phyloP scores from a whole-genome alignment of 2,797 vertebrate species.

The Helostoma temminkii region DNA sequence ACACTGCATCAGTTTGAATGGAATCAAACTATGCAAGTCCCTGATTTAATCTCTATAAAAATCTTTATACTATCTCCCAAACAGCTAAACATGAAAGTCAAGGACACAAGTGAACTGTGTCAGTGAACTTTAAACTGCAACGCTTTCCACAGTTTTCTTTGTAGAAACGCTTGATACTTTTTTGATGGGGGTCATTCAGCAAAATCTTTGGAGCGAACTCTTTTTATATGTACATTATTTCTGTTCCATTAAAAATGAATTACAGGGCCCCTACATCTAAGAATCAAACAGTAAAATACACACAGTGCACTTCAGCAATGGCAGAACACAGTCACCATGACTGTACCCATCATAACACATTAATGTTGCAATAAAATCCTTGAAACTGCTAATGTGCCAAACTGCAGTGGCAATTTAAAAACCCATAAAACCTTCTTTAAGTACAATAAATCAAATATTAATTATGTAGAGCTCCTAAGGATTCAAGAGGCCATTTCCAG shows the following conservation, averaged over 20 bases:
- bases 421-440: constrained; percentile 76
- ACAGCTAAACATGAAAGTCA: constrained; percentile 40
- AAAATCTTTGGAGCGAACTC: constrained; percentile 48
- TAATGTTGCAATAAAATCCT: constrained; percentile 80
- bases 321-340: constrained; percentile 69
- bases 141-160: constrained; percentile 18
- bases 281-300: constrained; percentile 63
- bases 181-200: constrained; percentile 39
- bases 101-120: constrained; percentile 30
- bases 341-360: constrained; percentile 77
- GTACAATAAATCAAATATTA: constrained; percentile 80
- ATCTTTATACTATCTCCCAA: neutral
- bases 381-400: constrained; percentile 85
- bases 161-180: constrained; percentile 9
- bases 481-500: constrained; percentile 71
- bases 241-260: constrained; percentile 69
- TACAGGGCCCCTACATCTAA: constrained; percentile 56
- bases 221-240: constrained; percentile 62
- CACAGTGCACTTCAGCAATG: constrained; percentile 31
- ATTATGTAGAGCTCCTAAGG: constrained; percentile 76
- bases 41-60: constrained; percentile 17
- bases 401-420: constrained; percentile 78
- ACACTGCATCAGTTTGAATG: neutral
- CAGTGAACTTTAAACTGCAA: constrained; percentile 28
- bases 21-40: neutral